Evolutionary conservation across 2,113 vertebrate species (phyloP).

Genomic region (Tragelaphus imberbis): DNA sequence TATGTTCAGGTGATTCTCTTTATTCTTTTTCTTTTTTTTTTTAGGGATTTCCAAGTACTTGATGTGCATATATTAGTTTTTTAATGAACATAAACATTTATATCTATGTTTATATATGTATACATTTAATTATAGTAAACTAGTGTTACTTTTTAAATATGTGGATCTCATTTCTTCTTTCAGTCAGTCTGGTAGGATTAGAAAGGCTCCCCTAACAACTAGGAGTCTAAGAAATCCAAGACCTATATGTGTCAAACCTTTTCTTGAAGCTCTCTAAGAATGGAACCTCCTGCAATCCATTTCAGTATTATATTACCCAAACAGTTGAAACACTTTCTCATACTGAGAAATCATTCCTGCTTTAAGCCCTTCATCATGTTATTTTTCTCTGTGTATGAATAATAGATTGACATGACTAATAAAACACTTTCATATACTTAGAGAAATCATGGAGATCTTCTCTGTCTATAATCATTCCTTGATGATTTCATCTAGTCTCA

Average conservation of each 20-base stretch:
- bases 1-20: background rate
- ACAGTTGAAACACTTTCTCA: background rate
- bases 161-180: background rate
- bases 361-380: background rate
- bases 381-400: background rate
- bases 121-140: background rate
- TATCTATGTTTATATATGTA: background rate
- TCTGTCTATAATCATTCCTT: background rate
- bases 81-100: background rate
- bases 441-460: constrained; percentile 1
- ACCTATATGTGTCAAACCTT: background rate
- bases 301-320: background rate
- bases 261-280: background rate
- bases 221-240: background rate
- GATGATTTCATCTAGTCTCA: background rate
- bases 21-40: background rate
- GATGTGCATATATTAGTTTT: background rate
- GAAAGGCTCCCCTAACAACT: background rate
- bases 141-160: background rate
- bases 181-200: background rate
- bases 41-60: background rate
- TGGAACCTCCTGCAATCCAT: background rate
- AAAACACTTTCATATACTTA: background rate
- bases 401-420: background rate
- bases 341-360: background rate